Evolutionary conservation across 2,113 vertebrate species (phyloP).

Genomic region (Felis catus): F.catus_Fca126_mat1.0 CM031420.1:63311501-63312000

Average conservation of each 20-base stretch:
- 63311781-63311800: neutral
- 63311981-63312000: no score
- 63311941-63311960: neutral
- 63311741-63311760: neutral
- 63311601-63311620: neutral
- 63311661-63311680: neutral
- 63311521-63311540: neutral
- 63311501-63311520: neutral
- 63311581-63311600: neutral
- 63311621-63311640: neutral
- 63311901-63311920: neutral
- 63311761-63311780: neutral
- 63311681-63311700: neutral
- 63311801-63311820: neutral
- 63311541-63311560: neutral
- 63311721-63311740: neutral
- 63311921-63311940: neutral
- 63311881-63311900: neutral
- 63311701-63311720: accelerated
- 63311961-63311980: neutral
- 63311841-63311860: neutral
- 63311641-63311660: neutral
- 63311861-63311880: neutral
- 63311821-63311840: neutral
- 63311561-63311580: neutral